These are phyloP conservation scores for Liparis tanakae DNA, from an alignment of 2,797 vertebrate species.

Conservation along the genomic window DNA sequence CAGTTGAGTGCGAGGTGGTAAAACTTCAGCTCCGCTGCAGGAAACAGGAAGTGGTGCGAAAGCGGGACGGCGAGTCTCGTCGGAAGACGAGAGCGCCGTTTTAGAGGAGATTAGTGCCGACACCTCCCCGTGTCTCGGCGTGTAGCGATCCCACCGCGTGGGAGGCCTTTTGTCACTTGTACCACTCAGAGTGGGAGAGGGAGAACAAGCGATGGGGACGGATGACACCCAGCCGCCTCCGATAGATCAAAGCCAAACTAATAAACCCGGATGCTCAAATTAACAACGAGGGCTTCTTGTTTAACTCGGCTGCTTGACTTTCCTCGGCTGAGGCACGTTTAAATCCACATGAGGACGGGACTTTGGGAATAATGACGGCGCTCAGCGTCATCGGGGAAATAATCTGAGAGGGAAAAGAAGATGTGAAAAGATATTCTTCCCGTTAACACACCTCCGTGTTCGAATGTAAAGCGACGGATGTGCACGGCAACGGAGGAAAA, in stretches of 20 bases:
- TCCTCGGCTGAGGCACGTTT: constrained; percentile 61
- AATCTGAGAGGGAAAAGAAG: constrained; percentile 29
- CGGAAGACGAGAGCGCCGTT: constrained; percentile 82
- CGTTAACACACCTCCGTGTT: constrained; percentile 51
- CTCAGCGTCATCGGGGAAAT: constrained; percentile 32
- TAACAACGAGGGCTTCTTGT: constrained; percentile 78
- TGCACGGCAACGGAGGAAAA: constrained; percentile 13
- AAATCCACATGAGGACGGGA: constrained; percentile 62
- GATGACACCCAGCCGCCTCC: constrained; percentile 78
- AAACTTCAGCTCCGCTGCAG: constrained; percentile 63
- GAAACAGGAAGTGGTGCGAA: constrained; percentile 69
- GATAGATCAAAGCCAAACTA: constrained; percentile 81
- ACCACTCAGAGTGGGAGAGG: constrained; percentile 80
- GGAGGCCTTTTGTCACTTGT: constrained; percentile 84
- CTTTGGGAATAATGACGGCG: constrained; percentile 69
- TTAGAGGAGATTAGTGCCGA: constrained; percentile 84
- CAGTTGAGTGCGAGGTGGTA: constrained; percentile 69
- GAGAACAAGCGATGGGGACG: constrained; percentile 75
- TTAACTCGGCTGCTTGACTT: constrained; percentile 76
- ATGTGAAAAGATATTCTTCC: constrained; percentile 45
- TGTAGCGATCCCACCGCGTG: constrained; percentile 83
- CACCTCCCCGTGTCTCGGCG: constrained; percentile 81
- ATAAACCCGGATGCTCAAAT: constrained; percentile 82
- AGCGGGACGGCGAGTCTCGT: constrained; percentile 73
- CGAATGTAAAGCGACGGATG: constrained; percentile 34